phyloP scores from a whole-genome alignment of 2,797 vertebrate genomes.

The Moxostoma hubbsi region DNA sequence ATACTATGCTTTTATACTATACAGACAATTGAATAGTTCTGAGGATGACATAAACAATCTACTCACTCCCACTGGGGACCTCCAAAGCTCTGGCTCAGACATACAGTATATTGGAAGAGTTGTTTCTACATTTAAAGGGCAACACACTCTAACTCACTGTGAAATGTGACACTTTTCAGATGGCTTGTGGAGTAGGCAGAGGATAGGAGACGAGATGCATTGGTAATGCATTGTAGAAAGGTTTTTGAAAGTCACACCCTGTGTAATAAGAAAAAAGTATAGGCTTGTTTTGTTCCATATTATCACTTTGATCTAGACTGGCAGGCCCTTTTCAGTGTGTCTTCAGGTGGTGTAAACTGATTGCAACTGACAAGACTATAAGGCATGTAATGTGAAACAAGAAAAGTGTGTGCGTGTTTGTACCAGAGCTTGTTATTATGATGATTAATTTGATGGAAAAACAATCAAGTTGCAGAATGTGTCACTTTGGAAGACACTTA shows the following conservation, averaged over 20 bases:
- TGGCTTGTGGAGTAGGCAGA: not conserved
- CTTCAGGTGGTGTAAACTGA: slow-evolving; percentile 14
- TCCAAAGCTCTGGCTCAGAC: not conserved
- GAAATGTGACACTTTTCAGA: slow-evolving; percentile 30
- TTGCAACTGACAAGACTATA: slow-evolving; percentile 48
- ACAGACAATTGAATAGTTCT: not conserved
- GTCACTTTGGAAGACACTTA: not conserved
- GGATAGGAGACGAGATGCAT: not conserved
- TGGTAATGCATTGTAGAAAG: slow-evolving; percentile 10
- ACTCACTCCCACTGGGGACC: not conserved
- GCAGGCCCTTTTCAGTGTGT: not conserved
- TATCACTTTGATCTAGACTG: slow-evolving; percentile 29
- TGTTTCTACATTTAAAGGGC: slow-evolving; percentile 34
- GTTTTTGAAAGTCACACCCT: slow-evolving; percentile 23
- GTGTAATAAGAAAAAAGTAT: slow-evolving; percentile 29
- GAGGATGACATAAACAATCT: slow-evolving; percentile 42
- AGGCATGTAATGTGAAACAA: not conserved
- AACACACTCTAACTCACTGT: slow-evolving; percentile 19
- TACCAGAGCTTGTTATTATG: slow-evolving; percentile 14
- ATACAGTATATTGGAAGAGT: slow-evolving; percentile 28
- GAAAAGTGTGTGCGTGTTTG: slow-evolving; percentile 13
- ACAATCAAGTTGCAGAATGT: slow-evolving; percentile 16
- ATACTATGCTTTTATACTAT: no score
- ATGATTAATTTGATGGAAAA: slow-evolving; percentile 34
- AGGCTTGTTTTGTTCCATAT: slow-evolving; percentile 24